Percentiles rank a stretch among this genome's conserved stretches.
Evolutionary conservation across 2,888 invertebrate genomes (phyloP).

Genomic region (Sceliomorpha sp.): DNA sequence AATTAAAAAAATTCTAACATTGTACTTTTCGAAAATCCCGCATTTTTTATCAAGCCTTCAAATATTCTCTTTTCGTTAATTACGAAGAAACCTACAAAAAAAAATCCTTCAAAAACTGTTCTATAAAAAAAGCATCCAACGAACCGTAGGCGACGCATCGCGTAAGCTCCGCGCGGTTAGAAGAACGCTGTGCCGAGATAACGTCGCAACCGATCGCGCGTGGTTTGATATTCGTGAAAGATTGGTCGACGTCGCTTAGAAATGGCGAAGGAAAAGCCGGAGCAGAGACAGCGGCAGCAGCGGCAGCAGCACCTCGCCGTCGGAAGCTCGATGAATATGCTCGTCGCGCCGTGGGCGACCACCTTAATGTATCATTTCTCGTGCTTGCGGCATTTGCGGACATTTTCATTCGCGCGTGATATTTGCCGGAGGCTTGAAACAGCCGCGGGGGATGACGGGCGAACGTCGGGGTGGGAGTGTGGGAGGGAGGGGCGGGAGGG

Average conservation of each 20-base stretch:
- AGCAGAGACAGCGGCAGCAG: slow-evolving; percentile 18
- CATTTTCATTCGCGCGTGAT: slow-evolving; percentile 66
- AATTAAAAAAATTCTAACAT: too few relatives aligned
- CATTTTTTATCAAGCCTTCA: too few relatives aligned
- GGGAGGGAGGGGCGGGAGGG: slow-evolving; percentile 20
- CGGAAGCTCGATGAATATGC: slow-evolving; percentile 25
- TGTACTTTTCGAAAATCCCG: too few relatives aligned
- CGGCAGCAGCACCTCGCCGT: too few relatives aligned
- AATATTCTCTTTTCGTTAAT: too few relatives aligned
- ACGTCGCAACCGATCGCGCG: too few relatives aligned
- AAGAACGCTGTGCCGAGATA: too few relatives aligned
- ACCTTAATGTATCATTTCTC: slow-evolving; percentile 59
- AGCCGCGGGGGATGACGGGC: slow-evolving; percentile 39
- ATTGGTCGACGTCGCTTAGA: slow-evolving; percentile 15
- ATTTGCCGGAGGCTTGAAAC: slow-evolving; percentile 61
- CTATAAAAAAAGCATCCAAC: too few relatives aligned
- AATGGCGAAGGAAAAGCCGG: slow-evolving; percentile 1
- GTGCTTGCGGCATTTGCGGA: slow-evolving; percentile 60
- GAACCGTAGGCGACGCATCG: too few relatives aligned
- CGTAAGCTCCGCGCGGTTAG: too few relatives aligned
- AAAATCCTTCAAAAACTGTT: too few relatives aligned
- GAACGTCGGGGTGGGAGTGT: slow-evolving; percentile 43
- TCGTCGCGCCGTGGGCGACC: slow-evolving; percentile 38
- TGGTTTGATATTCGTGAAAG: slow-evolving; percentile 12
- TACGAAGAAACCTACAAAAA: too few relatives aligned